A percentile compares a stretch with the other conserved stretches of the same genome.
Conservation (phyloP, 1,140 invertebrate species). For the Drosophila parvula region DNA sequence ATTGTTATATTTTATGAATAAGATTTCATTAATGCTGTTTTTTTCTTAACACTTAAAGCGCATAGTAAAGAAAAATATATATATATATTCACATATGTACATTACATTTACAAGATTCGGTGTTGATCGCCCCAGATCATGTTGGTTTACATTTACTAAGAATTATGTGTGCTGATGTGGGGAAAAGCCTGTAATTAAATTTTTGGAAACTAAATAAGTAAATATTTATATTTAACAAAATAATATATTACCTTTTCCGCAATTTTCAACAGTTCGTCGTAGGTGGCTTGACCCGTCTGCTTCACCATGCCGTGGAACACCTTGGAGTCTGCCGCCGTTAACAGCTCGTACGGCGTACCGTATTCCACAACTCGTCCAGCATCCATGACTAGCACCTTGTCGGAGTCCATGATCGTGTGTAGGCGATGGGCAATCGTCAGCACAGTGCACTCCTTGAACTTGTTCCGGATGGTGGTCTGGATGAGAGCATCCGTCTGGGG, state of each 20-base stretch:
- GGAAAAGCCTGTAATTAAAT: too few species aligned
- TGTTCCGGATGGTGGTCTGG: conserved; percentile 89
- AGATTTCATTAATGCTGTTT: too few species aligned
- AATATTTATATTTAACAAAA: too few species aligned
- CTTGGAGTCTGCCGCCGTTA: conserved; percentile 80
- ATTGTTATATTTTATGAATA: too few species aligned
- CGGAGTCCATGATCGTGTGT: conserved; percentile 90
- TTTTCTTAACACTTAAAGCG: too few species aligned
- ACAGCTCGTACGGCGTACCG: conserved; percentile 86
- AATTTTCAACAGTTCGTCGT: conserved; percentile 86
- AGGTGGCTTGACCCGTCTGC: conserved; percentile 87
- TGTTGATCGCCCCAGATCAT: too few species aligned
- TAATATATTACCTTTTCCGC: conserved; percentile 86
- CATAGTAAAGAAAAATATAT: too few species aligned
- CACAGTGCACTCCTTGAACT: conserved; percentile 91
- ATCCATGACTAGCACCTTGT: conserved; percentile 87
- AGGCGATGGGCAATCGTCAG: conserved; percentile 94
- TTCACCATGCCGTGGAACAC: conserved; percentile 88
- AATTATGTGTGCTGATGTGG: too few species aligned
- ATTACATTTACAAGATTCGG: too few species aligned
- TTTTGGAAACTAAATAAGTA: too few species aligned
- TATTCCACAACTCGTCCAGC: conserved; percentile 87
- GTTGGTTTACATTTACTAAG: too few species aligned
- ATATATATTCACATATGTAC: too few species aligned
- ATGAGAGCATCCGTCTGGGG: conserved; percentile 89